phyloP scores from a whole-genome alignment of 2,797 vertebrate genomes.

The Epinephelus awoara region DNA sequence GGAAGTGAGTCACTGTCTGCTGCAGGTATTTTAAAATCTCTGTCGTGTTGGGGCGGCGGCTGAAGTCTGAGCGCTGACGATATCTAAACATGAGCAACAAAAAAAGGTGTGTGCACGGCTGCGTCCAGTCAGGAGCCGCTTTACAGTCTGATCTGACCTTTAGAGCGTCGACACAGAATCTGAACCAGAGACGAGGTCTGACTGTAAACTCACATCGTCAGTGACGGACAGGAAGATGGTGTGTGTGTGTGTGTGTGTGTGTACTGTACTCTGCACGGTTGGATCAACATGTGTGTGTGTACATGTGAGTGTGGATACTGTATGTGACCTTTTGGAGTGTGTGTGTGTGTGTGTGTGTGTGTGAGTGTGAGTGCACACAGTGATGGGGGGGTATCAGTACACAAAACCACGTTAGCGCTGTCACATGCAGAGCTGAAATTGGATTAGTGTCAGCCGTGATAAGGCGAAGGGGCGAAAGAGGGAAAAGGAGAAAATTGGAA shows the following conservation, averaged over 20 bases:
- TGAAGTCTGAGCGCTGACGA: neutral
- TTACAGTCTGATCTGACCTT: neutral
- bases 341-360: slow-evolving; percentile 17
- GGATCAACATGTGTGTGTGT: neutral
- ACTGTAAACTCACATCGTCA: neutral
- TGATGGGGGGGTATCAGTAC: slow-evolving; percentile 67
- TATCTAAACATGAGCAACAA: neutral
- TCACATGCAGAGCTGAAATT: slow-evolving; percentile 84
- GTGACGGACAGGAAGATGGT: neutral
- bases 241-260: neutral
- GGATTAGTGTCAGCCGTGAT: slow-evolving; percentile 88
- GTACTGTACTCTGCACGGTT: too few relatives aligned
- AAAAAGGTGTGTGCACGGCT: neutral
- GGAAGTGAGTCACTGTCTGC: slow-evolving; percentile 2
- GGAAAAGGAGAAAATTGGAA: slow-evolving; percentile 85
- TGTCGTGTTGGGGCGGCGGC: too few relatives aligned
- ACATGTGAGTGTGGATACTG: slow-evolving; percentile 31
- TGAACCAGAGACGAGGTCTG: too few relatives aligned
- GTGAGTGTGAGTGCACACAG: slow-evolving; percentile 22
- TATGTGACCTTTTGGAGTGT: slow-evolving; percentile 62
- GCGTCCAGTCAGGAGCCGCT: neutral
- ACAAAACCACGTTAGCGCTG: slow-evolving; percentile 83
- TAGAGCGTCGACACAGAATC: too few relatives aligned
- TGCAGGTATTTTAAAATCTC: neutral
- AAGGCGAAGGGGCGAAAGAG: slow-evolving; percentile 82